phyloP scores from a whole-genome alignment of 2,888 invertebrate genomes.

The Drosophila robusta region DNA sequence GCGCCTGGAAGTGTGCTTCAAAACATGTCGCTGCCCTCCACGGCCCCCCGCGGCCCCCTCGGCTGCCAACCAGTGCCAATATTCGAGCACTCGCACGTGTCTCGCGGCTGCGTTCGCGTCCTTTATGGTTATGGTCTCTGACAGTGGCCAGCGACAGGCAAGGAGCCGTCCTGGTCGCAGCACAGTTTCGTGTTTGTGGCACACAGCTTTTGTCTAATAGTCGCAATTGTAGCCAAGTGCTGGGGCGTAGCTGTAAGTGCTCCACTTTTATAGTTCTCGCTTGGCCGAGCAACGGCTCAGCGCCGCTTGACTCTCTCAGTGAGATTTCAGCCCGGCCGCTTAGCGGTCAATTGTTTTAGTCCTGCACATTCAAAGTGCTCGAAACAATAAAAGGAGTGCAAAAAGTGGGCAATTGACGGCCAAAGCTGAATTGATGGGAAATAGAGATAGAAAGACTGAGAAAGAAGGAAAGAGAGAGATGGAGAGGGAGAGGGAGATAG shows the following conservation, averaged over 20 bases:
- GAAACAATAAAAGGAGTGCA: not conserved
- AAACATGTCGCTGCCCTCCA: constrained; percentile 12
- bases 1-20: constrained; percentile 48
- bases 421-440: constrained; percentile 1
- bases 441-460: not conserved
- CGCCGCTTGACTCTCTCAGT: constrained; percentile 13
- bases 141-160: constrained; percentile 24
- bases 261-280: constrained; percentile 50
- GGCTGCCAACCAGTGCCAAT: constrained; percentile 22
- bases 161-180: not conserved
- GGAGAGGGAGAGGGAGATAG: no score
- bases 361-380: constrained; percentile 27
- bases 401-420: constrained; percentile 14
- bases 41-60: not conserved
- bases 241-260: constrained; percentile 48
- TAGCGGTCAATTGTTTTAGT: constrained; percentile 59
- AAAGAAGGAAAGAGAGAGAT: not conserved
- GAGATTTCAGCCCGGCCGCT: constrained; percentile 39
- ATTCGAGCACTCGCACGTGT: constrained; percentile 54
- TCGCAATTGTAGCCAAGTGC: constrained; percentile 65
- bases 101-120: constrained; percentile 60
- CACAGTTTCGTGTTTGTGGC: constrained; percentile 23
- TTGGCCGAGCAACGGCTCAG: constrained; percentile 20
- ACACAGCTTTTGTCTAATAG: constrained; percentile 53
- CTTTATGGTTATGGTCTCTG: constrained; percentile 52